Evolutionary conservation across 1,140 invertebrate species (phyloP).

Genomic region (Notospermus geniculatus): DNA sequence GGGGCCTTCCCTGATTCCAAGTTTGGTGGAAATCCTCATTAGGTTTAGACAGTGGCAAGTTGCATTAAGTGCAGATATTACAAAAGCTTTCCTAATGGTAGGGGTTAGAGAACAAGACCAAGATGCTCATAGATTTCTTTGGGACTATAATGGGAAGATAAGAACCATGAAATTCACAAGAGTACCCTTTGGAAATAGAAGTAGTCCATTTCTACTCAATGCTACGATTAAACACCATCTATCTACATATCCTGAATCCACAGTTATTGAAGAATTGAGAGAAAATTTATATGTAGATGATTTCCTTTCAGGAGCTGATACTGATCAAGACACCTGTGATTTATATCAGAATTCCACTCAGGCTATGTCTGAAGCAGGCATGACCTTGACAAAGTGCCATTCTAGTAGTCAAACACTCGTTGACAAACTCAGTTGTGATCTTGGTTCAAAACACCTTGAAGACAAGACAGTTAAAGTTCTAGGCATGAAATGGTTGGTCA

Average conservation of each 20-base stretch:
- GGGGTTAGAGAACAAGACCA: constrained; percentile 3
- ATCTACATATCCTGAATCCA: constrained; percentile 36
- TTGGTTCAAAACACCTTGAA: too few relatives aligned
- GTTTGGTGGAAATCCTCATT: constrained; percentile 14
- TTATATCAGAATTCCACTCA: too few relatives aligned
- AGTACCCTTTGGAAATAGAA: constrained; percentile 15
- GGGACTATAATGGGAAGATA: neutral
- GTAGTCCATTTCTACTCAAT: constrained; percentile 14
- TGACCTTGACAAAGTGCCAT: too few relatives aligned
- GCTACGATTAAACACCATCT: constrained; percentile 16
- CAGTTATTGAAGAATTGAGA: constrained; percentile 31
- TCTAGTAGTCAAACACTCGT: too few relatives aligned
- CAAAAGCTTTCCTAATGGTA: constrained; percentile 19
- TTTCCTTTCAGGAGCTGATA: constrained; percentile 17
- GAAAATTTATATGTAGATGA: constrained; percentile 56
- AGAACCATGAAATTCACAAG: constrained; percentile 8
- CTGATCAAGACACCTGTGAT: too few relatives aligned
- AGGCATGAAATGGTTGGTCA: too few relatives aligned
- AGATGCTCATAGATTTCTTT: constrained; percentile 13
- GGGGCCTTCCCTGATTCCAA: constrained; percentile 18
- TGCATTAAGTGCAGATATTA: constrained; percentile 16
- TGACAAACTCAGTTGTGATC: too few relatives aligned
- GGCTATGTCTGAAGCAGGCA: too few relatives aligned
- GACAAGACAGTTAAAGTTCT: too few relatives aligned
- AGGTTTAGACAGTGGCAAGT: constrained; percentile 8